These are phyloP conservation scores for Agrilus planipennis DNA, from an alignment of 1,140 invertebrate species.

Conservation along the genomic window DNA sequence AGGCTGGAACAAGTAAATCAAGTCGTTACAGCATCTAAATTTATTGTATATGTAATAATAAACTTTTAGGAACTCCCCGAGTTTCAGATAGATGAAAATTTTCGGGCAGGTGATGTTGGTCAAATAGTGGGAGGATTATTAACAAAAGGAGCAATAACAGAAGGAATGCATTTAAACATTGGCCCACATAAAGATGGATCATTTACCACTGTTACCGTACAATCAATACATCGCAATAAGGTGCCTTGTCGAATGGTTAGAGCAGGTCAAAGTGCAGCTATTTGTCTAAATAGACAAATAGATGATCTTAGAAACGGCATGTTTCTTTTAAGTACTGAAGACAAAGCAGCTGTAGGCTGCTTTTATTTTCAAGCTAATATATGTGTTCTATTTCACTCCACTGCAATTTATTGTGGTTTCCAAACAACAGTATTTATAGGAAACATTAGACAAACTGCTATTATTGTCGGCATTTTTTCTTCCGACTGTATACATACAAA, in stretches of 20 bases:
- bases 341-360: slow-evolving; percentile 19
- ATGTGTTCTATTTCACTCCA: slow-evolving; percentile 72
- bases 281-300: slow-evolving; percentile 56
- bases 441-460: slow-evolving; percentile 87
- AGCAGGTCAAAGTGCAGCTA: slow-evolving; percentile 82
- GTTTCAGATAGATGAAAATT: slow-evolving; percentile 91
- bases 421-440: slow-evolving; percentile 92
- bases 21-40: background rate
- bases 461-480: slow-evolving; percentile 58
- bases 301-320: slow-evolving; percentile 68
- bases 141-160: slow-evolving; percentile 71
- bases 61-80: slow-evolving; percentile 51
- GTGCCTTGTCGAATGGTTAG: slow-evolving; percentile 75
- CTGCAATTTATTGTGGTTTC: slow-evolving; percentile 74
- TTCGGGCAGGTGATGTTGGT: slow-evolving; percentile 61
- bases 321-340: slow-evolving; percentile 48
- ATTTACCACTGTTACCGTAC: slow-evolving; percentile 66
- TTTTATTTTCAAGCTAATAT: slow-evolving; percentile 62
- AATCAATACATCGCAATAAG: slow-evolving; percentile 82
- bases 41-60: background rate
- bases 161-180: slow-evolving; percentile 59
- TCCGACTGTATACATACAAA: slow-evolving; percentile 58
- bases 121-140: slow-evolving; percentile 84
- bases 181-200: slow-evolving; percentile 77
- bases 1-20: slow-evolving; percentile 47